Evolutionary conservation across 2,113 vertebrate species (phyloP).

Genomic region (Hipposideros armiger): DNA sequence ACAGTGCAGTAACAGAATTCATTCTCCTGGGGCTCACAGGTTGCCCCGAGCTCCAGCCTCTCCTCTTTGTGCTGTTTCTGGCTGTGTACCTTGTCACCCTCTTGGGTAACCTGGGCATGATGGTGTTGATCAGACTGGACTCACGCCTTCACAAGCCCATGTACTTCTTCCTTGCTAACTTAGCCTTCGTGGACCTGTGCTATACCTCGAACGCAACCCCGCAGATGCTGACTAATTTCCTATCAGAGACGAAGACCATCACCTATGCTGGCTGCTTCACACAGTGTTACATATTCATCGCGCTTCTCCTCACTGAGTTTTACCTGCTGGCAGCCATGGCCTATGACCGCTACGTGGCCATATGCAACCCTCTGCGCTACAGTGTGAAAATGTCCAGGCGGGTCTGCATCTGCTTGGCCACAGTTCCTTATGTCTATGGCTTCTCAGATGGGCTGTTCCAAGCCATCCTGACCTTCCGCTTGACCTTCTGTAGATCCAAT

Average conservation of each 20-base stretch:
- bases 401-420: constrained; percentile 33
- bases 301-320: constrained; percentile 64
- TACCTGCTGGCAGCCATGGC: constrained; percentile 72
- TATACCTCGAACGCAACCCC: constrained; percentile 52
- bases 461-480: constrained; percentile 69
- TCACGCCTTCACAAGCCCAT: constrained; percentile 60
- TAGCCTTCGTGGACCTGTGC: constrained; percentile 74
- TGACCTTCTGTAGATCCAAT: constrained; percentile 72
- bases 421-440: constrained; percentile 66
- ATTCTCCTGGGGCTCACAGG: constrained; percentile 58
- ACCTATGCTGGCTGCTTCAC: constrained; percentile 66
- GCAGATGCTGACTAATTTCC: constrained; percentile 65
- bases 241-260: constrained; percentile 73
- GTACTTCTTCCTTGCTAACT: constrained; percentile 76
- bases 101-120: constrained; percentile 63
- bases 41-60: not conserved
- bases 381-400: constrained; percentile 60
- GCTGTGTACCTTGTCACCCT: constrained; percentile 9
- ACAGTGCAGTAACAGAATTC: constrained; percentile 53
- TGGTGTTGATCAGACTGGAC: constrained; percentile 41
- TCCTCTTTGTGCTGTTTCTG: constrained; percentile 68
- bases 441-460: constrained; percentile 75
- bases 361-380: constrained; percentile 66
- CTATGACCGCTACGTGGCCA: constrained; percentile 73
- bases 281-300: constrained; percentile 75